Conservation (phyloP, 35 echinoderm and acorn worm species). For the Ophioderma brevispina region DNA sequence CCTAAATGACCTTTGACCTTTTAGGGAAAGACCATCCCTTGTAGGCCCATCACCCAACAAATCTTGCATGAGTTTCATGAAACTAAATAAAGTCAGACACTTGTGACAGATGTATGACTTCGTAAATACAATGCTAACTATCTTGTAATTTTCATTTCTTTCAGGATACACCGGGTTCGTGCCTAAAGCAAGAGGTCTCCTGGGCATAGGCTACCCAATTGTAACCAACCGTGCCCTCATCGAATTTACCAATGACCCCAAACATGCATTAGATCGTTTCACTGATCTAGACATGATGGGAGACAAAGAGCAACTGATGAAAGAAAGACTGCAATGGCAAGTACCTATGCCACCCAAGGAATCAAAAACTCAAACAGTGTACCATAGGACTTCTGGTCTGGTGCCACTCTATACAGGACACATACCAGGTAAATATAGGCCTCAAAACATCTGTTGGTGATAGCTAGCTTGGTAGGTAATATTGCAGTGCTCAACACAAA, state of each 20-base stretch:
- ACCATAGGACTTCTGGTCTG: slow-evolving; percentile 81
- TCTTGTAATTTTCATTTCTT: not conserved
- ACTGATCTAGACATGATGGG: not conserved
- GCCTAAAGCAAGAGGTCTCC: slow-evolving; percentile 77
- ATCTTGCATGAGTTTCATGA: too few relatives aligned
- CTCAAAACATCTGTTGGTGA: not conserved
- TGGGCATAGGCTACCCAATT: slow-evolving; percentile 86
- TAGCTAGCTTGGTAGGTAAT: not conserved
- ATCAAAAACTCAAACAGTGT: slow-evolving; percentile 39
- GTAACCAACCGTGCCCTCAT: slow-evolving; percentile 81
- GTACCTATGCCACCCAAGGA: not conserved
- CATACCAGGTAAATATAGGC: slow-evolving; percentile 93
- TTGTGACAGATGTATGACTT: too few relatives aligned
- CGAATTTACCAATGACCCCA: slow-evolving; percentile 68
- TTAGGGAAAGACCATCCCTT: too few relatives aligned
- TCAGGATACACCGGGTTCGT: slow-evolving; percentile 93
- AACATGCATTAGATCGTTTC: slow-evolving; percentile 32
- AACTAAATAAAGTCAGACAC: too few relatives aligned
- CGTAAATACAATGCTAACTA: too few relatives aligned
- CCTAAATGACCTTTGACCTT: too few relatives aligned
- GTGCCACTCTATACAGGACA: slow-evolving; percentile 97
- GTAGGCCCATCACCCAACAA: too few relatives aligned
- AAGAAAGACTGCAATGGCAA: not conserved
- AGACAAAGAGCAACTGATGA: not conserved
- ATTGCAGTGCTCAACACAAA: not conserved